phyloP scores from a whole-genome alignment of 2,888 invertebrate genomes.

The Epinotia brunnichana region DNA sequence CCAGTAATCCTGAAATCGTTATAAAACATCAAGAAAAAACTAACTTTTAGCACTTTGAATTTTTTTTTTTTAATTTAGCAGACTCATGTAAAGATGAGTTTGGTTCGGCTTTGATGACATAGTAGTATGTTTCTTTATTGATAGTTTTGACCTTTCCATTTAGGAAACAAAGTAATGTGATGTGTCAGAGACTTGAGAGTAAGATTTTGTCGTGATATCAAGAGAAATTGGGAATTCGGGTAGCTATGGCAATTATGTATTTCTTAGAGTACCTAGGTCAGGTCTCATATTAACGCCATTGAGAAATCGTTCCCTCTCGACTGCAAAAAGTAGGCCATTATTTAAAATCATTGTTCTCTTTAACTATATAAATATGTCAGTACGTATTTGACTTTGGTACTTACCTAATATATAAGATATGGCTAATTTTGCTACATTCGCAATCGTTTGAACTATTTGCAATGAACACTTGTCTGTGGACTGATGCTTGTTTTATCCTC shows the following conservation, averaged over 20 bases:
- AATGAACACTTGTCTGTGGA: constrained; percentile 25
- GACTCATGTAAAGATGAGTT: background rate
- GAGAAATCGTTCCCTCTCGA: background rate
- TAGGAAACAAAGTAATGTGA: too few relatives aligned
- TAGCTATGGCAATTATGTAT: background rate
- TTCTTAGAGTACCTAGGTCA: background rate
- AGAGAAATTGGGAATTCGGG: background rate
- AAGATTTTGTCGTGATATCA: too few relatives aligned
- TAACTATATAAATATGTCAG: constrained; percentile 5
- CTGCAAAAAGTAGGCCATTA: background rate
- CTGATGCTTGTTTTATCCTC: constrained; percentile 6
- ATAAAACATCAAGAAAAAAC: background rate
- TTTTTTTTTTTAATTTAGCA: background rate
- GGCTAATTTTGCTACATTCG: constrained; percentile 4
- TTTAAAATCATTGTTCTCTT: background rate
- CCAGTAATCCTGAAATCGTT: background rate
- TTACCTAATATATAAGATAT: constrained; percentile 8
- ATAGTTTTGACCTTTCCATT: too few relatives aligned
- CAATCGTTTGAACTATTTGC: constrained; percentile 7
- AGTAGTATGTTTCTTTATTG: background rate
- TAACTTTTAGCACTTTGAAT: too few relatives aligned
- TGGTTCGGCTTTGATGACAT: background rate
- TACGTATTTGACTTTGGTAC: constrained; percentile 25
- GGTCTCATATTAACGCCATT: background rate
- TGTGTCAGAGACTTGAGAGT: too few relatives aligned